Evolutionary conservation across 2,113 vertebrate species (phyloP), one percentile per base, ranked within the genome.

Genomic region (Daphoenositta chrysoptera): DNA sequence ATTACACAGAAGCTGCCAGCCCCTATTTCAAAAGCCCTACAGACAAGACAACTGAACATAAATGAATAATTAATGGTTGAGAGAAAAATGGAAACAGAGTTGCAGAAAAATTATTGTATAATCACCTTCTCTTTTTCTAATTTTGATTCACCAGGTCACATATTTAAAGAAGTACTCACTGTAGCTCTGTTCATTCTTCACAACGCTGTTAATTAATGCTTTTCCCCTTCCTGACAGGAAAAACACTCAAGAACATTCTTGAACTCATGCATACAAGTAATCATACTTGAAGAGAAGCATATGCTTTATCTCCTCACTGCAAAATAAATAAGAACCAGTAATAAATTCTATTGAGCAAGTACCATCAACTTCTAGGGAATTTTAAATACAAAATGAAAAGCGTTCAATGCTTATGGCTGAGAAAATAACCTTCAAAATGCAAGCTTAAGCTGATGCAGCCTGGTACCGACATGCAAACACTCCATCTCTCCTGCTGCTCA

Each of bases 241-340:
- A 92, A 93, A 45, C 79, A 90, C 58, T 94, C 51, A 86, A 80
- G 58, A 91, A 93, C 71, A 51, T 91, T 83, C 84, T 88, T 91
- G 63, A 87, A 87, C 85, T 94, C 57, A 70, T 24, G 27, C 57
- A 85, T 47, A 60, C 56, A 82, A 94, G 69, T 70, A 96, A 81
- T 48, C 83, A 88, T 4, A 22, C 31, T 83, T 73, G 64, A 91
- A 93, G 50, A 91, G 19, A 93, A 91, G 54, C 68, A 96, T 80
- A 95, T 65, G 68, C 56, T 95, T 88, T 90, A 88, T 73, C 63
- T 94, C 68, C 24, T 77, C 23, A 1, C 44, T 80, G 71, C 39
- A 95, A 96, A 94, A 94, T 66, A 94, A 96, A n/a, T 56, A 93
- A 53, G 60, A 90, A 90, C 60, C 60, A 87, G 65, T 86, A 95